Evolutionary conservation across 2,888 invertebrate genomes (phyloP), one percentile per base, ranked within the genome.

Genomic region (Metalampra italica): DNA sequence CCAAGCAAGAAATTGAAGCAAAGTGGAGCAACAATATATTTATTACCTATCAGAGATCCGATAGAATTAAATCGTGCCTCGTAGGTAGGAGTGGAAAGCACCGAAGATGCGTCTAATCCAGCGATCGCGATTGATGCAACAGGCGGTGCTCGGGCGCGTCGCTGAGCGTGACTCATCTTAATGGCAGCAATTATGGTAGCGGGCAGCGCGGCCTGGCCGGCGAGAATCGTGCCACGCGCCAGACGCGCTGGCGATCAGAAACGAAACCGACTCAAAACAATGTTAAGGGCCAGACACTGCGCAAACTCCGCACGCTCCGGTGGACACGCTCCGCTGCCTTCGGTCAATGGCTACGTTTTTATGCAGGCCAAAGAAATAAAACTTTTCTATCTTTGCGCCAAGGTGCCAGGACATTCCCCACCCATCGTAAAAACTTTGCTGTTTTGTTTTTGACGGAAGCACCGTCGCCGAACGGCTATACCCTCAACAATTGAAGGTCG

Each of bases 91-190:
- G 39, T 39, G 14, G 32, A 43, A 32, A 46, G 41, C 36, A 11
- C 29, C 40, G 30, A 34, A 47, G 44, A 50, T 44, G 44, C 44
- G 47, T 44, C 40, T n/a, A 47, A 47, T 51, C 59, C 61, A 66
- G 66, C 65, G 78, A 82, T 82, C 64, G 75, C 69, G 60, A 76
- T 78, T 78, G 81, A 81, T 82, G 81, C 76, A 70, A 59, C 72
- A 73, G 80, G 75, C 79, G 76, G 75, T 69, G 75, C 71, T 70
- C 67, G 55, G 72, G 68, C 81, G 78, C 76, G 77, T 82, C 82
- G 80, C 73, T 80, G 75, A 87, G 85, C 85, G 79, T 88, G 88
- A 88, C 83, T 89, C 87, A 87, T 86, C 79, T 86, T 86, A 86
- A 87, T 85, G 66, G 78, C 70, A 68, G 82, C 81, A 86, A 85